Evolutionary conservation across 92 coral and sea anemone genomes (phyloP), one percentile per base, ranked within the genome.

Genomic region (Desmophyllum pertusum): DNA sequence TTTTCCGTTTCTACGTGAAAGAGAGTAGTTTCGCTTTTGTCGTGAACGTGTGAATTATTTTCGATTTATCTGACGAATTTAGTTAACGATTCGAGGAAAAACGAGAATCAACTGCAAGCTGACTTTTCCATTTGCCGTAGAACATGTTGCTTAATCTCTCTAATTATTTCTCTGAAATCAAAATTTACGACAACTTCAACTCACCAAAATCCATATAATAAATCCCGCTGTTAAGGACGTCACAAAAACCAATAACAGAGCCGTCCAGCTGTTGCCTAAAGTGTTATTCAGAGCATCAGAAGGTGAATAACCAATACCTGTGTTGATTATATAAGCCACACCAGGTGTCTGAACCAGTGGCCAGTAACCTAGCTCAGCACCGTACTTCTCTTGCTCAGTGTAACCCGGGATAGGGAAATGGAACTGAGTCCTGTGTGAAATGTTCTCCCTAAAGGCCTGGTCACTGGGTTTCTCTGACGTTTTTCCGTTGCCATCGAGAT

Each of bases 301-400:
- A 0, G 91, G 40, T 10, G 89, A 72, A 10, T 30, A 3, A 3
- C 85, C 77, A 39, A 59, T 21, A 37, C 74, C 90, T 70, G 88
- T 81, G 23, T 85, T 39, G 65, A 48, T 35, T 70, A 74, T n/a
- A 84, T 87, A 91, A 66, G 87, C 94, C 41, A 91, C 89, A 1
- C 97, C 97, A 13, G 97, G 92, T 0, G 94, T 88, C 83, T 89
- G 89, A 38, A 93, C 89, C 33, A 93, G 86, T 69, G 83, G 90
- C 64, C 70, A 82, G 51, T 70, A 73, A 10, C 69, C 75, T n/a
- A 52, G 30, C 0, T 82, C 86, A 23, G 30, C 61, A 18, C 77
- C 79, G 42, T 87, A 94, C 29, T 73, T 68, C 17, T 53, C 91
- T 73, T 94, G 98, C 23, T 73, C 63, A 13, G 41, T 62, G 50